phyloP scores from a whole-genome alignment of 2,113 vertebrate genomes.

The Irena cyanogastra region DNA sequence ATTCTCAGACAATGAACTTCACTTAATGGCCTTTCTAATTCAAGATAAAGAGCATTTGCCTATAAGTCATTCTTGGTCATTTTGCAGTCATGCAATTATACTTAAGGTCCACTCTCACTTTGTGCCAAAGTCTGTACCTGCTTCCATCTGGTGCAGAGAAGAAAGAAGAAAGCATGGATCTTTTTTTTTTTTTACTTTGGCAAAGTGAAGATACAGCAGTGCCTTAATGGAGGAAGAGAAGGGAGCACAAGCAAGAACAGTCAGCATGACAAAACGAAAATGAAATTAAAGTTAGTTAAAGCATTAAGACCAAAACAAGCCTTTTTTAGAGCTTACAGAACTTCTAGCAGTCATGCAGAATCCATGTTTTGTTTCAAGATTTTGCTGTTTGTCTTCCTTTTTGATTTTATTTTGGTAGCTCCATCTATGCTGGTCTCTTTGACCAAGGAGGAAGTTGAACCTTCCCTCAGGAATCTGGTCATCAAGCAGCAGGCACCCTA shows the following conservation, averaged over 20 bases:
- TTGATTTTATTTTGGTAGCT: not conserved
- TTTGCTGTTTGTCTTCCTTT: not conserved
- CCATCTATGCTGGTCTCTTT: not conserved
- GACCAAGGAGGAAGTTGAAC: not conserved
- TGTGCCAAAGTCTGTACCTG: not conserved
- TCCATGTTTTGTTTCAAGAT: not conserved
- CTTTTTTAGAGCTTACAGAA: not conserved
- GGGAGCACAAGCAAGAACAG: not conserved
- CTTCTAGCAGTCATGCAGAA: not conserved
- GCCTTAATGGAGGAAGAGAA: not conserved
- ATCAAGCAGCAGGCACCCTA: not conserved
- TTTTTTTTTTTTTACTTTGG: not conserved
- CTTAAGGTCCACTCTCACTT: not conserved
- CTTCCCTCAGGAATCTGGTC: not conserved
- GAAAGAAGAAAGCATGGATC: not conserved
- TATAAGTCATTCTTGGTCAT: not conserved
- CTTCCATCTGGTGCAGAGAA: not conserved
- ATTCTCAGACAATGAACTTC: not conserved
- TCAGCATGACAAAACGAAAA: not conserved
- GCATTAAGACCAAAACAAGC: not conserved
- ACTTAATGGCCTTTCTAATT: not conserved
- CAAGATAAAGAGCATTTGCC: not conserved
- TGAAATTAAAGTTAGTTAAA: not conserved
- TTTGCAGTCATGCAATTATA: not conserved
- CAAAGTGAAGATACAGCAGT: not conserved